Evolutionary conservation across 2,113 vertebrate genomes (phyloP).

Genomic region (Cyrtonyx montezumae): DNA sequence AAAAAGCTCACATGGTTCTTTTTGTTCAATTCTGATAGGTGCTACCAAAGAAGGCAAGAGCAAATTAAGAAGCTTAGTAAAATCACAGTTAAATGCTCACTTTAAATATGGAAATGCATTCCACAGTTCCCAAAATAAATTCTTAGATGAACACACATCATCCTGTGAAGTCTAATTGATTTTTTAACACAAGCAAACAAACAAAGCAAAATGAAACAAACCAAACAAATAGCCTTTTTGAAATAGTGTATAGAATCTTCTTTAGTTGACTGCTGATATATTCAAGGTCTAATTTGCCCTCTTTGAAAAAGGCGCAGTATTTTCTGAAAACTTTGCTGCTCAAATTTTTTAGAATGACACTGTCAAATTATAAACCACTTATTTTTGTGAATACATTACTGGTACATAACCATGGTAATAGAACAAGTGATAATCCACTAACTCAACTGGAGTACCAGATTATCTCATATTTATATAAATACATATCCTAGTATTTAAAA

Average conservation of each 20-base stretch:
- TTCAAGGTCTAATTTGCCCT: neutral
- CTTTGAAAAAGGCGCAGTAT: neutral
- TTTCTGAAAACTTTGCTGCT: neutral
- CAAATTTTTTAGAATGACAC: neutral
- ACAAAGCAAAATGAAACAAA: neutral
- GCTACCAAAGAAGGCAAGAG: conserved; percentile 2
- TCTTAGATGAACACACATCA: conserved; percentile 23
- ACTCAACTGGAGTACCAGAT: neutral
- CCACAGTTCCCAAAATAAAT: conserved; percentile 45
- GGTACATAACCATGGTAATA: neutral
- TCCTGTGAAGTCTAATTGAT: conserved; percentile 24
- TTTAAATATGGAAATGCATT: conserved; percentile 67
- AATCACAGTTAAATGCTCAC: conserved; percentile 18
- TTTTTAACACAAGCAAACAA: neutral
- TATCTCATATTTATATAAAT: neutral
- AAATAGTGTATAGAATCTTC: neutral
- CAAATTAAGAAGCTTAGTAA: conserved; percentile 19
- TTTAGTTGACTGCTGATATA: neutral
- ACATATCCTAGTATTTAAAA: neutral
- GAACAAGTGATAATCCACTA: neutral
- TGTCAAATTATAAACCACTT: neutral
- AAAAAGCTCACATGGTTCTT: neutral
- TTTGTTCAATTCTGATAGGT: conserved; percentile 5
- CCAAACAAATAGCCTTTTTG: neutral
- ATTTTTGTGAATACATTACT: neutral